Percentiles rank a stretch among this genome's conserved stretches.
These are phyloP conservation scores for Mustelus asterias DNA, from an alignment of 2,113 vertebrate genomes.

Conservation along the genomic window DNA sequence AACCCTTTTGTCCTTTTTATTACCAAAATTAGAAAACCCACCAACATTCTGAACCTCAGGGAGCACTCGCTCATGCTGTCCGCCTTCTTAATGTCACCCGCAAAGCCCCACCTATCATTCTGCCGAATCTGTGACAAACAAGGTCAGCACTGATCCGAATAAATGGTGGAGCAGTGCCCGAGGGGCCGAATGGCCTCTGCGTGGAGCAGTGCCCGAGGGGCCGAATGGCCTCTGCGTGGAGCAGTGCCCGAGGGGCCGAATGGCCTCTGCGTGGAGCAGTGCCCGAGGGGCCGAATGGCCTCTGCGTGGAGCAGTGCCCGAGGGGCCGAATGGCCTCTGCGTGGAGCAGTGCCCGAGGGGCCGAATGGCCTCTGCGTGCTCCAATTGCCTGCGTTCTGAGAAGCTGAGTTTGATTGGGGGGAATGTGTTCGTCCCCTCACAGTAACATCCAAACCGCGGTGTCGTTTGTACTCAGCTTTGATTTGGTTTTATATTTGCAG, in stretches of 20 bases:
- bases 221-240: no score
- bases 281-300: no score
- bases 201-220: no score
- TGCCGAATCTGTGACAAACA: not conserved
- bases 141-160: not conserved
- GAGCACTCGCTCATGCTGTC: not conserved
- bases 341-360: not conserved
- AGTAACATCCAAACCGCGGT: not conserved
- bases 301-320: not conserved
- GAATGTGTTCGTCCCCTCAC: no score
- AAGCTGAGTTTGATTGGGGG: not conserved
- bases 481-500: slow-evolving; percentile 47
- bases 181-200: no score
- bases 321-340: no score
- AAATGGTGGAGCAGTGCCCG: not conserved
- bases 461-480: not conserved
- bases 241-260: no score
- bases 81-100: not conserved
- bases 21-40: not conserved
- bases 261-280: not conserved
- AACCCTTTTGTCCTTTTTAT: not conserved
- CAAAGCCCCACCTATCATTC: not conserved
- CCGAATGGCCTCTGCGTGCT: no score
- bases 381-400: not conserved
- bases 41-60: not conserved